These are phyloP conservation scores for Pavo muticus DNA, from an alignment of 2,113 vertebrate species.

Conservation along the genomic window DNA sequence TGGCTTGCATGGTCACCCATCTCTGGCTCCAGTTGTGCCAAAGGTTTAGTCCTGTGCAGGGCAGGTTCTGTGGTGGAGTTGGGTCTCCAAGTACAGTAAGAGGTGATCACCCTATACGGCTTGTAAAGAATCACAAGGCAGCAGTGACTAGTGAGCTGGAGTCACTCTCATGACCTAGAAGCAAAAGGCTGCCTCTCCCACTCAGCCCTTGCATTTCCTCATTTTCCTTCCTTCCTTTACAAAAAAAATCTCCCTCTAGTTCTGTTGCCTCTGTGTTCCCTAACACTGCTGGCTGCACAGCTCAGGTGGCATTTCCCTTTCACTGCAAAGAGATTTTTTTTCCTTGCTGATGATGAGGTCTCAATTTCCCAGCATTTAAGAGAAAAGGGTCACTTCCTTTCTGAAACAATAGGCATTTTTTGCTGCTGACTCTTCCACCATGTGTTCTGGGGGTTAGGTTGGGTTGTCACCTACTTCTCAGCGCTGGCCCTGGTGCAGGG, in stretches of 20 bases:
- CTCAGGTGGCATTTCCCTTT: conserved; percentile 63
- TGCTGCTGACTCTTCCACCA: conserved; percentile 24
- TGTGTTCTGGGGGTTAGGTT: not conserved
- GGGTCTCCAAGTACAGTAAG: not conserved
- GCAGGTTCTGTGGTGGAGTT: not conserved
- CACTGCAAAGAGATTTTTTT: not conserved
- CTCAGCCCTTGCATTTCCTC: not conserved
- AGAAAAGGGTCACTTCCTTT: conserved; percentile 69
- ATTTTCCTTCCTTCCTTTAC: conserved; percentile 44
- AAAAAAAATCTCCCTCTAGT: not conserved
- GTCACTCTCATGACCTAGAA: not conserved
- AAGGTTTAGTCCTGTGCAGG: not conserved
- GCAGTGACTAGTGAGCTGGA: not conserved
- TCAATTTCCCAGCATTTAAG: conserved; percentile 56
- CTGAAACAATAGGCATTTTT: conserved; percentile 75
- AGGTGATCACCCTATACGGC: not conserved
- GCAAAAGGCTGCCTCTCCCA: not conserved
- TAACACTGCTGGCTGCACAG: not conserved
- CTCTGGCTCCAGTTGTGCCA: not conserved
- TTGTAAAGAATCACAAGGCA: conserved; percentile 21
- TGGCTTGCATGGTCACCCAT: not conserved
- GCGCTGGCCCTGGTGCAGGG: not conserved
- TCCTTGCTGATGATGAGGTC: conserved; percentile 20
- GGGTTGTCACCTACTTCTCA: not conserved
- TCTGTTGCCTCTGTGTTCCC: not conserved